phyloP scores from a whole-genome alignment of 1,140 invertebrate species.

The Saccostrea cuccullata region DNA sequence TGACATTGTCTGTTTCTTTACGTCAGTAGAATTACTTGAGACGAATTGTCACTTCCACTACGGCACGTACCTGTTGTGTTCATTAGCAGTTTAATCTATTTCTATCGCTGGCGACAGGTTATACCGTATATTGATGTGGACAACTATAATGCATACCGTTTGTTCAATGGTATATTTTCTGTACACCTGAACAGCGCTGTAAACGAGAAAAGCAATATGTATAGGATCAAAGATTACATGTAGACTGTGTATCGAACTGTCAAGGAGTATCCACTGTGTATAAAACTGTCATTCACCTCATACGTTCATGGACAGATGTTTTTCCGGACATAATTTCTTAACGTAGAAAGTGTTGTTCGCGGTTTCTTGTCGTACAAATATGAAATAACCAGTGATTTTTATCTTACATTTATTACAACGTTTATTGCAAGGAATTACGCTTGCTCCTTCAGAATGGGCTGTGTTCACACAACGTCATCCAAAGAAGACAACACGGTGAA shows the following conservation, averaged over 20 bases:
- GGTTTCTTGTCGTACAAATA: not conserved
- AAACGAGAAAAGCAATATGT: not conserved
- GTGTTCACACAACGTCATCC: conserved; percentile 17
- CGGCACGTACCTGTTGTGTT: not conserved
- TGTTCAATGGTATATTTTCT: conserved; percentile 5
- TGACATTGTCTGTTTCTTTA: not conserved
- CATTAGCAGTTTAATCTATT: conserved; percentile 1
- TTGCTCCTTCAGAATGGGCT: not conserved
- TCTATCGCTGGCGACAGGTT: not conserved
- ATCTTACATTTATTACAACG: not conserved
- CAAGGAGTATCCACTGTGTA: not conserved
- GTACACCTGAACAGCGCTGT: not conserved
- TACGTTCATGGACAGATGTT: not conserved
- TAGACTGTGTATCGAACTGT: not conserved
- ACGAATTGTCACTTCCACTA: not conserved
- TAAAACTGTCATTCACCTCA: not conserved
- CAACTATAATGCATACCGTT: not conserved
- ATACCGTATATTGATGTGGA: not conserved
- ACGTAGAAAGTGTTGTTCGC: not conserved
- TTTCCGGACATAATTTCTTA: not conserved
- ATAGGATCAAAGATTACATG: not conserved
- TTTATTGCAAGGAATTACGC: not conserved
- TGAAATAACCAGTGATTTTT: not conserved
- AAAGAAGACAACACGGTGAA: conserved; percentile 2
- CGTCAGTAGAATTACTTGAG: not conserved